A percentile compares a stretch with the other conserved stretches of the same genome.
Evolutionary conservation across 2,888 invertebrate genomes (phyloP).

Genomic region (Oscheius myriophilus): DNA sequence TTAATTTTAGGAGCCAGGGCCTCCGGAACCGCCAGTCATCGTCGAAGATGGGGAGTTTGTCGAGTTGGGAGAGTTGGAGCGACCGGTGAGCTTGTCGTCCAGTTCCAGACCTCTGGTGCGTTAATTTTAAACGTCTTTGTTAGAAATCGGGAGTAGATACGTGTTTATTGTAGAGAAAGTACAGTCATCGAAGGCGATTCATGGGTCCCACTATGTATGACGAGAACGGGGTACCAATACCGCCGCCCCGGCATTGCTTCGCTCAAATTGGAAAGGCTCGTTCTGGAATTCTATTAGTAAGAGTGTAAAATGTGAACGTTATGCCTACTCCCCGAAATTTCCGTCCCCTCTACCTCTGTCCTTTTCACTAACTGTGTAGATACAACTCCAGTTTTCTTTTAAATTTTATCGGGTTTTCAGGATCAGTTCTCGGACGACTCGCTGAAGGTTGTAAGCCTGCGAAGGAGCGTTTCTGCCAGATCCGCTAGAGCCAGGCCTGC

Average conservation of each 20-base stretch:
- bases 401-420: not conserved
- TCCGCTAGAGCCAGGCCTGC: no score
- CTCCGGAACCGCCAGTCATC: not conserved
- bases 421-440: not conserved
- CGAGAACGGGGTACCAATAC: conserved; percentile 13
- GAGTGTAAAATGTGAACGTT: not conserved
- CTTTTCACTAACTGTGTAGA: conserved; percentile 2
- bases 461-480: no score
- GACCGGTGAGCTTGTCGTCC: conserved; percentile 8
- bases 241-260: conserved; percentile 19
- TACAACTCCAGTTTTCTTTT: not conserved
- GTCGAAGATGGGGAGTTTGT: conserved; percentile 7
- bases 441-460: no score
- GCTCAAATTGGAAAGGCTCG: conserved; percentile 5
- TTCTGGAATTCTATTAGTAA: conserved; percentile 16
- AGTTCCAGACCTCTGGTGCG: conserved; percentile 13
- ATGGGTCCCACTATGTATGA: conserved; percentile 15
- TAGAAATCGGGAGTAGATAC: no score
- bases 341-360: conserved; percentile 6
- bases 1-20: no score
- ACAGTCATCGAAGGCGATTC: no score
- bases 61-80: conserved; percentile 1
- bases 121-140: not conserved
- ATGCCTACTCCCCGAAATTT: not conserved
- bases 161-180: no score